These are phyloP conservation scores for Champsocephalus gunnari DNA, from an alignment of 2,797 vertebrate genomes.

Conservation along the genomic window DNA sequence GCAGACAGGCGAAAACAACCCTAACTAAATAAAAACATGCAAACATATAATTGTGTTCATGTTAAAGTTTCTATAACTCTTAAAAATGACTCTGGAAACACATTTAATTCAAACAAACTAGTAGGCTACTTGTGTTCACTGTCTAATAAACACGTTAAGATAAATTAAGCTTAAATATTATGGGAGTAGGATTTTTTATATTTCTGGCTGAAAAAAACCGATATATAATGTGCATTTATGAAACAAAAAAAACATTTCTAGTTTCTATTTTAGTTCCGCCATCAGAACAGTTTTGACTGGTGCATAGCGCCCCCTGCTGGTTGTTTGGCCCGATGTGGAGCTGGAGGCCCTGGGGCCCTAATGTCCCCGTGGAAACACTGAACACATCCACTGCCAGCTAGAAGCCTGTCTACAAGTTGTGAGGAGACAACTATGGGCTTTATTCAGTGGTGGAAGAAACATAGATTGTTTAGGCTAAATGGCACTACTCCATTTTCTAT, in stretches of 20 bases:
- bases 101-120: not conserved
- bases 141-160: not conserved
- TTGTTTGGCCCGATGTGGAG: constrained; percentile 12
- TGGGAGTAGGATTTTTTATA: not conserved
- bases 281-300: constrained; percentile 48
- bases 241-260: not conserved
- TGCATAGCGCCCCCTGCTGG: constrained; percentile 81
- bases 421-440: not conserved
- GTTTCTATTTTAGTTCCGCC: constrained; percentile 19
- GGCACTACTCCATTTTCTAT: not conserved
- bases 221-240: not conserved
- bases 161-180: not conserved
- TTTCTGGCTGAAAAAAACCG: not conserved
- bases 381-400: not conserved
- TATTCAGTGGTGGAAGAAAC: not conserved
- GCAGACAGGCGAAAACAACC: not conserved
- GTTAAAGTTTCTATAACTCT: not conserved
- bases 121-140: not conserved
- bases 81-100: not conserved
- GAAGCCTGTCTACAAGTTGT: not conserved
- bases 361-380: constrained; percentile 46
- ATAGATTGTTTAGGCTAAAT: not conserved
- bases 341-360: constrained; percentile 67
- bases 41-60: not conserved
- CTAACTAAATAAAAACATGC: not conserved